Percentiles rank a stretch among this genome's conserved stretches.
Conservation (phyloP, 2,797 vertebrate genomes). For the Microhierax caerulescens region DNA sequence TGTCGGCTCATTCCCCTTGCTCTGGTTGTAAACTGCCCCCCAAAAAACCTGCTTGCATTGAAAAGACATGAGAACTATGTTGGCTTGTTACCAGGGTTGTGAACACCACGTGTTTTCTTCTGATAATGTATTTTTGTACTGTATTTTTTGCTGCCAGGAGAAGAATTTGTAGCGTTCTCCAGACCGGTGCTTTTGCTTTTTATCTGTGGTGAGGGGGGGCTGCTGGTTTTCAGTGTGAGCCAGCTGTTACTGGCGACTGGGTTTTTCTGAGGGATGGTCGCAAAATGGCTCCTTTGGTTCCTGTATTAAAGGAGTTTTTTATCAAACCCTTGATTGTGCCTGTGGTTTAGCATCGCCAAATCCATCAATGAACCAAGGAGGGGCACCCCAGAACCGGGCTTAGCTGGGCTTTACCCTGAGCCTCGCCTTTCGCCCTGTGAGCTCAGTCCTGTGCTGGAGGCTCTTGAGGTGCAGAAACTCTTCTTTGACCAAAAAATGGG, state of each 20-base stretch:
- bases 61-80: too few species aligned
- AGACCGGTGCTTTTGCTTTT: too few species aligned
- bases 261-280: not conserved
- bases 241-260: accelerated
- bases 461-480: not conserved
- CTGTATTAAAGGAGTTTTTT: not conserved
- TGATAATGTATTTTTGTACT: not conserved
- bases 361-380: accelerated
- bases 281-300: not conserved
- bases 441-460: not conserved
- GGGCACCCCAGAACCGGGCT: accelerated
- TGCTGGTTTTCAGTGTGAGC: not conserved
- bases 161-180: too few species aligned
- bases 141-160: not conserved
- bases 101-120: too few species aligned
- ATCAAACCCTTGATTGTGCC: accelerated
- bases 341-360: not conserved
- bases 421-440: accelerated
- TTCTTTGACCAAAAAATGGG: not conserved
- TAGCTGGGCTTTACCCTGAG: not conserved
- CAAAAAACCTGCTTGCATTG: not conserved
- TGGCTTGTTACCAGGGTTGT: too few species aligned
- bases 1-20: not conserved
- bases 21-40: not conserved
- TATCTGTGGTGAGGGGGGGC: not conserved